phyloP scores from a whole-genome alignment of 2,888 invertebrate genomes.

The Drosophila robusta region DNA sequence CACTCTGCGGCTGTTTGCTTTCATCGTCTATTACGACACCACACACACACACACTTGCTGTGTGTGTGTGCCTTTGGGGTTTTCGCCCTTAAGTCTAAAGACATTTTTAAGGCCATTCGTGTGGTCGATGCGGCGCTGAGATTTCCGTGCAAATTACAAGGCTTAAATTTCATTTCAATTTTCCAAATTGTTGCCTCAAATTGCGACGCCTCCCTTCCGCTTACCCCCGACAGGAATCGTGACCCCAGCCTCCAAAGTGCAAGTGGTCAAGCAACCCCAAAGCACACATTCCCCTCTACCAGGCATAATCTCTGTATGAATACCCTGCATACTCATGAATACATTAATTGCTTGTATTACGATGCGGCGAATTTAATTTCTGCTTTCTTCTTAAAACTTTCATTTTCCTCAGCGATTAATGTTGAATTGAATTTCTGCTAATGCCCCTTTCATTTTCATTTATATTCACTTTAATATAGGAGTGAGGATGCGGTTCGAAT shows the following conservation, averaged over 20 bases:
- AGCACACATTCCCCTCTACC: neutral
- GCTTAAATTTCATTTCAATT: slow-evolving; percentile 76
- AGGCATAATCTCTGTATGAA: neutral
- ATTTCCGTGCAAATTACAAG: slow-evolving; percentile 74
- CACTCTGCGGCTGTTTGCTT: slow-evolving; percentile 63
- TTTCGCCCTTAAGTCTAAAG: slow-evolving; percentile 58
- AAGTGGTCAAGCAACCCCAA: slow-evolving; percentile 48
- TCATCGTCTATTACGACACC: slow-evolving; percentile 76
- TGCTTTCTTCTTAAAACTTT: too few relatives aligned
- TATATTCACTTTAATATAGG: too few relatives aligned
- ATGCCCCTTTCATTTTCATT: neutral
- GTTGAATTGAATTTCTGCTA: slow-evolving; percentile 5
- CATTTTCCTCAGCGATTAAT: too few relatives aligned
- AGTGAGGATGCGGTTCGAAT: too few relatives aligned
- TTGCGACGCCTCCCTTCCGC: slow-evolving; percentile 18
- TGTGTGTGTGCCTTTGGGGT: slow-evolving; percentile 26
- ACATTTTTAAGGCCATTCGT: slow-evolving; percentile 72
- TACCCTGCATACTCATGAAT: neutral
- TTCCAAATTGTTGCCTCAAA: slow-evolving; percentile 65
- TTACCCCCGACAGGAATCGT: slow-evolving; percentile 26
- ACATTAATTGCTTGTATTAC: neutral
- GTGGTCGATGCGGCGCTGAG: slow-evolving; percentile 60
- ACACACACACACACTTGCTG: slow-evolving; percentile 40
- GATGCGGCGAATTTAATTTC: too few relatives aligned
- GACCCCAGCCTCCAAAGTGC: slow-evolving; percentile 36